Conservation (phyloP, 2,888 invertebrate species). For the Thecocarcelia acutangulata region DNA sequence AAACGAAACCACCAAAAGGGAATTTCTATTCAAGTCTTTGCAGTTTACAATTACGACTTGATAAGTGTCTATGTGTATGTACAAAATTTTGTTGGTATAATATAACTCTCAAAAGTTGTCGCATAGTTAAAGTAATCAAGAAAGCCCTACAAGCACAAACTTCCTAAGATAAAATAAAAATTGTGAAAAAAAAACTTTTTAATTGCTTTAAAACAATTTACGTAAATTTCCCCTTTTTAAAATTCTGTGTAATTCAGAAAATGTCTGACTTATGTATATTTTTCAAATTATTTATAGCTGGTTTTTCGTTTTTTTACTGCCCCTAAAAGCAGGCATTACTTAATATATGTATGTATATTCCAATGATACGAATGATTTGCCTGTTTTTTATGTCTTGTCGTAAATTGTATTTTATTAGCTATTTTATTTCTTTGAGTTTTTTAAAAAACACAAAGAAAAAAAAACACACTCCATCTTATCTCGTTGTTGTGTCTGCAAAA, state of each 20-base stretch:
- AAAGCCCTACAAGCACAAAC: no score
- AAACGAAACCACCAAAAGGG: slow-evolving; percentile 9
- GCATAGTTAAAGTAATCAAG: background rate
- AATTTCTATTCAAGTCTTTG: slow-evolving; percentile 22
- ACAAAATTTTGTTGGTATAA: background rate
- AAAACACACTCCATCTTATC: slow-evolving; percentile 28
- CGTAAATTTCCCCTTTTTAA: background rate
- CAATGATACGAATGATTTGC: slow-evolving; percentile 1
- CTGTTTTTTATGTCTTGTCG: slow-evolving; percentile 21
- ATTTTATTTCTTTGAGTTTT: slow-evolving; percentile 16
- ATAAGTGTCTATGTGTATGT: background rate
- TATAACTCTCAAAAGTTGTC: slow-evolving; percentile 9
- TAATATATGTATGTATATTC: slow-evolving; percentile 41
- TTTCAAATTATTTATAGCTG: slow-evolving; percentile 3
- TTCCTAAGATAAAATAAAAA: background rate
- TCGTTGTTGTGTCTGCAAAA: slow-evolving; percentile 18
- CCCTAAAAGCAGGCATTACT: slow-evolving; percentile 50
- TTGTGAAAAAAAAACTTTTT: background rate
- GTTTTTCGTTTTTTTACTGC: background rate
- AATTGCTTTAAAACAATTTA: background rate
- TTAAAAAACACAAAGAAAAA: slow-evolving; percentile 5
- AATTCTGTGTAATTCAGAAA: background rate
- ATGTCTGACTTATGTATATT: background rate
- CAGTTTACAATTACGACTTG: slow-evolving; percentile 25
- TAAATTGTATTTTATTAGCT: slow-evolving; percentile 53